Base-by-base conservation (phyloP, 2,888 invertebrate genomes). In the Rhimphoctona megacephalus region DNA sequence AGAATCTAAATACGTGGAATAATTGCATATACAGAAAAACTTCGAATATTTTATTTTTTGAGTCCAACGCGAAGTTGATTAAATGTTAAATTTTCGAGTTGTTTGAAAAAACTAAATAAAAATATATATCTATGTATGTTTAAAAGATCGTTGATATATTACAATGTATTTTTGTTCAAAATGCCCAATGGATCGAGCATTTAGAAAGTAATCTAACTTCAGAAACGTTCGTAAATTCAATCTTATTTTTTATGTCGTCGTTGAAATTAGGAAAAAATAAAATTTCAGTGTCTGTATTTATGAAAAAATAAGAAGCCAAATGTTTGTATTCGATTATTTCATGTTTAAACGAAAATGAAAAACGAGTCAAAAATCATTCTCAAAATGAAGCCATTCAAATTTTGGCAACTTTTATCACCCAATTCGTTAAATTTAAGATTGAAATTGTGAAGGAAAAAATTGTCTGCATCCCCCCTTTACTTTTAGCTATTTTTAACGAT, bases 41-140 rank as follows among this genome's bases (percentile, higher is more conserved):
- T 69, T 76, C 14, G n/a, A 57, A 17, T 74, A 57, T 33, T 74
- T 36, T 36, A 33, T 57, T 39, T 57, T 36, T 74, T 43, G 22
- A 39, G 36, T 74, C 57, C 36, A 22, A 57, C 25, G 39, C 33
- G 36, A 77, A 66, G 33, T 77, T 66, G 17, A 66, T 30, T 77
- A 19, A 33, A 49, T 66, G 49, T 66, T 77, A 22, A 46, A 66
- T 66, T 77, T 33, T 46, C 22, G 11, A 66, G 36, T 77, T 66
- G 33, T 39, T 43, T 22, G 30, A 64, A 76, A 64, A 25, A 46
- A 43, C 22, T 36, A 22, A 25, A 46, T 25, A 39, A 39, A 39
- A 33, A 61, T n/a, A 61, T 61, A 61, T 74, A 64, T 46, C 43
- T 43, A 76, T 43, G 64, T n/a, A 30, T 6, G 64, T 64, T 64